Percentiles rank a stretch among this genome's conserved stretches.
Conservation (phyloP, 2,888 invertebrate species). For the Rhagonycha lutea region DNA sequence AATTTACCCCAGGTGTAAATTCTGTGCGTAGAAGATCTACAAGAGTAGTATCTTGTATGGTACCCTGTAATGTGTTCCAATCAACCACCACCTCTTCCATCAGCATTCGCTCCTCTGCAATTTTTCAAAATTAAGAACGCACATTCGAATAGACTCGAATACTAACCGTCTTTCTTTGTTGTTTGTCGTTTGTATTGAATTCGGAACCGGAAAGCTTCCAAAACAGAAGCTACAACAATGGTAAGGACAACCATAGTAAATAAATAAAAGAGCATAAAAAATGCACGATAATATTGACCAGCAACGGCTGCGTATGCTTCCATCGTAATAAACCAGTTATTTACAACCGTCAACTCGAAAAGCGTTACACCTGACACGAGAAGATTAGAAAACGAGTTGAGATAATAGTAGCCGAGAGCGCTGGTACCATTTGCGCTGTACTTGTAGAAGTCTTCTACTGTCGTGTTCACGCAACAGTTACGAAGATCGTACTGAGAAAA, state of each 20-base stretch:
- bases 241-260: constrained; percentile 91
- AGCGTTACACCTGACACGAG: constrained; percentile 79
- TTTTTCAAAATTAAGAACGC: constrained; percentile 3
- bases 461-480: constrained; percentile 85
- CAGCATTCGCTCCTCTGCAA: constrained; percentile 73
- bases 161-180: constrained; percentile 72
- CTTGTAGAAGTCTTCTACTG: constrained; percentile 81
- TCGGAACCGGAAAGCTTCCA: constrained; percentile 85
- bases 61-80: constrained; percentile 68
- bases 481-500: constrained; percentile 75
- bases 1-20: constrained; percentile 54
- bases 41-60: constrained; percentile 59
- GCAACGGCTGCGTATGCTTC: constrained; percentile 78
- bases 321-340: constrained; percentile 93
- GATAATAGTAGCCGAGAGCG: constrained; percentile 80
- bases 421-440: constrained; percentile 70
- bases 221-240: constrained; percentile 85
- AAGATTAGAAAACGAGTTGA: constrained; percentile 78
- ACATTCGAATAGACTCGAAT: constrained; percentile 36
- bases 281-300: constrained; percentile 75
- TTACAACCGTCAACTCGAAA: constrained; percentile 88
- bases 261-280: constrained; percentile 87
- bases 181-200: constrained; percentile 86
- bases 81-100: constrained; percentile 75
- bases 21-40: constrained; percentile 58